phyloP scores from a whole-genome alignment of 2,113 vertebrate species.

The Calidris pygmaea region DNA sequence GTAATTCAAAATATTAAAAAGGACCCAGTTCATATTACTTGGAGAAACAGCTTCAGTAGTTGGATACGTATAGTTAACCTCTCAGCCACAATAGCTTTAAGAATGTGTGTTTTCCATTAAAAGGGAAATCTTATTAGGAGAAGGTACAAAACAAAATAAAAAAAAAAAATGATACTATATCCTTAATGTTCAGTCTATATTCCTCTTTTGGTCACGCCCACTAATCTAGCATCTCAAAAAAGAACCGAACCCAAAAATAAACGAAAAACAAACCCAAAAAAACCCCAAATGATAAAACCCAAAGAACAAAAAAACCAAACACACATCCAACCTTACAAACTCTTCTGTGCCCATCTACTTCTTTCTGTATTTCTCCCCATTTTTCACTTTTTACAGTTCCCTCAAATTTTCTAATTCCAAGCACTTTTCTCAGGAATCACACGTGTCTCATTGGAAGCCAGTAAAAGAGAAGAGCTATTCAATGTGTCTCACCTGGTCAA shows the following conservation, averaged over 20 bases:
- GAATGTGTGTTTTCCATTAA: not conserved
- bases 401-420: not conserved
- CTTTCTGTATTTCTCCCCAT: not conserved
- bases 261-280: not conserved
- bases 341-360: not conserved
- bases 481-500: conserved; percentile 86
- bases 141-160: not conserved
- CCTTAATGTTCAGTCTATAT: not conserved
- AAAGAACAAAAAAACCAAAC: not conserved
- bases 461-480: not conserved
- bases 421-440: not conserved
- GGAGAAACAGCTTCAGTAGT: not conserved
- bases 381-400: not conserved
- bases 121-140: not conserved
- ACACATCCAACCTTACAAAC: not conserved
- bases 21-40: not conserved
- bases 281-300: not conserved
- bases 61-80: not conserved
- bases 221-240: not conserved
- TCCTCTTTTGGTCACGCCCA: not conserved
- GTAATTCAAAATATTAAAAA: not conserved
- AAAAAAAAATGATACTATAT: not conserved
- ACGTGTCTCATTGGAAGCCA: not conserved
- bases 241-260: not conserved
- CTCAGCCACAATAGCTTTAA: not conserved